Evolutionary conservation across 2,113 vertebrate genomes (phyloP), one percentile per base, ranked within the genome.

Genomic region (Takifugu flavidus): DNA sequence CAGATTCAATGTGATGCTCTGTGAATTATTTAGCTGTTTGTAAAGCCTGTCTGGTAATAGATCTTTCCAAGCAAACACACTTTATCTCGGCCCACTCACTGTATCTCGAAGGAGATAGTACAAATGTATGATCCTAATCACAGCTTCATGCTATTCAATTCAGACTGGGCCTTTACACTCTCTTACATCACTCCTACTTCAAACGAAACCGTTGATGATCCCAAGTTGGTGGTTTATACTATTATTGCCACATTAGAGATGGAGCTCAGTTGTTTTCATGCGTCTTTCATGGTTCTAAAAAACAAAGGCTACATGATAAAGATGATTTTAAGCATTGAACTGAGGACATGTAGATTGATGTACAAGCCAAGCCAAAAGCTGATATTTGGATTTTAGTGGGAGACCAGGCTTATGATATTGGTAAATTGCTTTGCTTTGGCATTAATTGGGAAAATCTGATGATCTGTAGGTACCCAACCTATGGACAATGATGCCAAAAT

Each of bases 31-130:
- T 59, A 79, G 53, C 44, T 31, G 49, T 68, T 61, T 67, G 29
- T 57, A 5, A 69, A 29, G 49, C 50, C 78, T 72, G 77, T 90
- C 89, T 85, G 91, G 91, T 88, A 88, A 89, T 90, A 89, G 89
- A 89, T 90, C 74, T 74, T 88, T 88, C 83, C 70, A 80, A 91
- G 86, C 86, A 89, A 91, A 90, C 88, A 80, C 82, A 88, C 85
- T 89, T 93, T 92, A 92, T 92, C 93, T 93, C 90, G 89, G 88
- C 87, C 85, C 84, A 47, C 45, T 88, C 87, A 78, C 61, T 90
- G 88, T 83, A 83, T 91, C 89, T 89, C 89, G 65, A 89, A 87
- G 91, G 82, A 87, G 90, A 67, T 31, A n/a, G 42, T 27, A 62
- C 56, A 71, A 60, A 74, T 68, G 58, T 43, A 51, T 28, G 11